Conservation (phyloP, 2,113 vertebrate genomes). For the Oryctolagus cuniculus region mOryCun1.1 NC_091435.1:81954001-81954500, state of each 20-base stretch:
- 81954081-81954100: neutral
- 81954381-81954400: neutral
- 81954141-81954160: neutral
- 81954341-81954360: neutral
- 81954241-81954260: neutral
- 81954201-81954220: neutral
- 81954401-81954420: neutral
- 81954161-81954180: neutral
- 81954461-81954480: neutral
- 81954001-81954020: conserved; percentile 9
- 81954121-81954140: neutral
- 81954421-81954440: neutral
- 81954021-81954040: neutral
- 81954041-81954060: conserved; percentile 45
- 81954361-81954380: neutral
- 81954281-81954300: neutral
- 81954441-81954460: neutral
- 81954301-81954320: neutral
- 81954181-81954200: neutral
- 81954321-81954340: neutral
- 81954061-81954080: neutral
- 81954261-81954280: neutral
- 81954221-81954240: neutral
- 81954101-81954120: neutral
- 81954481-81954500: neutral